Base-by-base conservation (phyloP, 2,888 invertebrate genomes). In the Megamerina dolium region DNA sequence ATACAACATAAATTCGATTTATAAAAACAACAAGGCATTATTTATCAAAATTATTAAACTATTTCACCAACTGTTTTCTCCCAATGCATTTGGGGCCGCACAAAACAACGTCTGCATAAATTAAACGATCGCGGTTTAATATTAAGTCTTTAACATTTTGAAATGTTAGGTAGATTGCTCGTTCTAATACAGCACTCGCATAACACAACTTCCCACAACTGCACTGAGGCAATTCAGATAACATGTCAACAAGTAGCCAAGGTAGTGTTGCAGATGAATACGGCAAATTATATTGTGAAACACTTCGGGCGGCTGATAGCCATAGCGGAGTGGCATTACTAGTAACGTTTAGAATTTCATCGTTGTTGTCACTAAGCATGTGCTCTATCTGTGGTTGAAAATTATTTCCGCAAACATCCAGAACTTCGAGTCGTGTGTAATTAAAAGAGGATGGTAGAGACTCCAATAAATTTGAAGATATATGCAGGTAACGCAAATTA, bases 331-430 rank as follows among this genome's bases (percentile, higher is more conserved):
- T 9, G 5, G 45, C 37, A n/a, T 4, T 16, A 4, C 45, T 48
- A n/a, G n/a, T n/a, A n/a, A n/a, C n/a, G n/a, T n/a, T n/a, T n/a
- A n/a, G 20, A n/a, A 20, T 4, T 12, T 27, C 16, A 10, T 14
- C 20, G 13, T 6, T 29, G 2, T 29, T 19, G 2, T 29, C 20
- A 13, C 20, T 27, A 31, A 17, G 12, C 5, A 48, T 37, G 23
- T 44, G 47, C 20, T 58, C 55, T 3, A 51, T 54, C 2, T 48
- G 44, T 12, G 47, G 54, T 20, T 55, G 52, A 21, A 65, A 65
- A 38, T 61, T 57, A 37, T 71, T 71, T 19, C 62, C 66, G 67
- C 70, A 70, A 4, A 70, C 61, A 49, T 71, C 66, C 12, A 71
- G 45, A 21, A 59, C 31, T 30, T 66, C 66, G 3, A 71, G 48